These are phyloP conservation scores for Sthenelais limicola DNA, from an alignment of 2,888 invertebrate genomes.

Conservation along the genomic window DNA sequence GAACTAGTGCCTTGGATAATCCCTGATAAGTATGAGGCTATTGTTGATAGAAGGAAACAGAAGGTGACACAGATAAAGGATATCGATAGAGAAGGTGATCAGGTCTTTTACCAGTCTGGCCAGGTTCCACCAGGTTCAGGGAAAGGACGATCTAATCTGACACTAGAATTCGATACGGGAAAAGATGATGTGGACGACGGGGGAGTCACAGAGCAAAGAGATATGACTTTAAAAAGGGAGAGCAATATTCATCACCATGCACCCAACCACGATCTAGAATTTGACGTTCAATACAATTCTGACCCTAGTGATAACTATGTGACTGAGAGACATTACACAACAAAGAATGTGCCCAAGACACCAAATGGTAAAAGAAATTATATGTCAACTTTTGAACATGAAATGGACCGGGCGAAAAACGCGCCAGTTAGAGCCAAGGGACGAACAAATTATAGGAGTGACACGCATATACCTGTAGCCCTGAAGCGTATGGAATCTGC, in stretches of 20 bases:
- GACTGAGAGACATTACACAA: no score
- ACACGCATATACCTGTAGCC: slow-evolving; percentile 14
- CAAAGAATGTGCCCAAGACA: no score
- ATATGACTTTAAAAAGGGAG: slow-evolving; percentile 5
- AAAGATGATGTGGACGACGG: not conserved
- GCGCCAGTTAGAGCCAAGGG: not conserved
- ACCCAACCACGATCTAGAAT: not conserved
- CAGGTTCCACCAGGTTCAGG: slow-evolving; percentile 4
- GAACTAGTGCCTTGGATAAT: slow-evolving; percentile 35
- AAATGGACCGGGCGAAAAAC: not conserved
- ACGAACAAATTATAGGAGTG: not conserved
- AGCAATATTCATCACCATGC: slow-evolving; percentile 13
- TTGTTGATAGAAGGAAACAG: slow-evolving; percentile 47
- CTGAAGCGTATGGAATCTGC: no score
- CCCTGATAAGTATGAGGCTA: slow-evolving; percentile 46
- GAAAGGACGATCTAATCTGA: no score
- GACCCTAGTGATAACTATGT: no score
- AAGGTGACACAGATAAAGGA: slow-evolving; percentile 46
- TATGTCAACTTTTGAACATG: slow-evolving; percentile 24
- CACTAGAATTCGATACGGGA: not conserved
- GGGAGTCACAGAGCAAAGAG: slow-evolving; percentile 16
- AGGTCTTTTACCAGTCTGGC: slow-evolving; percentile 9
- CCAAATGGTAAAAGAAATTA: not conserved
- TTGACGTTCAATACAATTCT: not conserved
- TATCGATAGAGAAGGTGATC: slow-evolving; percentile 39